Percentiles rank a stretch among this genome's conserved stretches.
These are phyloP conservation scores for Nymphalis c-album DNA, from an alignment of 2,888 invertebrate genomes.

Conservation along the genomic window DNA sequence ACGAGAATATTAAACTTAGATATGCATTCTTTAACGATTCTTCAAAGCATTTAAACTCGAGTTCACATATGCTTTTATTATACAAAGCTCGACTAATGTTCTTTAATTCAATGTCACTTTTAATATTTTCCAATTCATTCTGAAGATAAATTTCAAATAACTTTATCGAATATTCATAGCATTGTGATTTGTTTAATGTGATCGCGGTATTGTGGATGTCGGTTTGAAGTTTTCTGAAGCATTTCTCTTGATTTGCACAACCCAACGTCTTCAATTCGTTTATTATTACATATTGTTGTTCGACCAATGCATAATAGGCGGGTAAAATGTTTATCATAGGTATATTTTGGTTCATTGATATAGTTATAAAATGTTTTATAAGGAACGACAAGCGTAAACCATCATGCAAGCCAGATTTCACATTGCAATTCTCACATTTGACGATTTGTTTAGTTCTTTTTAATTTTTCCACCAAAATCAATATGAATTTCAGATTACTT, in stretches of 20 bases:
- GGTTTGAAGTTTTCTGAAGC: conserved; percentile 59
- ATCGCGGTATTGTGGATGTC: conserved; percentile 70
- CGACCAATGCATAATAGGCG: conserved; percentile 45
- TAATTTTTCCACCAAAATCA: conserved; percentile 51
- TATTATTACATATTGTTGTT: conserved; percentile 55
- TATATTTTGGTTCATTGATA: conserved; percentile 44
- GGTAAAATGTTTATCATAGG: conserved; percentile 47
- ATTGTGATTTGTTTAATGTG: conserved; percentile 53
- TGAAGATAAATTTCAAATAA: conserved; percentile 62
- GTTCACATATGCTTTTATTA: conserved; percentile 70
- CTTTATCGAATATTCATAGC: conserved; percentile 59
- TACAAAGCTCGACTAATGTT: conserved; percentile 66
- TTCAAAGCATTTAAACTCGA: conserved; percentile 57
- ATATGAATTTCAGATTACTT: conserved; percentile 54
- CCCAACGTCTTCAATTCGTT: conserved; percentile 47
- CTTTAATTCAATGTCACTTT: conserved; percentile 48
- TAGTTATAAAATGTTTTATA: conserved; percentile 53
- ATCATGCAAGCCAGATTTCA: conserved; percentile 63
- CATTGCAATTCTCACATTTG: conserved; percentile 65
- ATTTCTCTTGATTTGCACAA: conserved; percentile 61
- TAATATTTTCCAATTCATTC: conserved; percentile 51
- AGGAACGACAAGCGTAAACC: conserved; percentile 59
- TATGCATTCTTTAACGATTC: conserved; percentile 60
- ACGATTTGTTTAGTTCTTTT: conserved; percentile 52
- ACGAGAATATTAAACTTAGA: conserved; percentile 59